These are phyloP conservation scores for Limnothrissa miodon DNA, from an alignment of 2,113 vertebrate species.

Conservation along the genomic window DNA sequence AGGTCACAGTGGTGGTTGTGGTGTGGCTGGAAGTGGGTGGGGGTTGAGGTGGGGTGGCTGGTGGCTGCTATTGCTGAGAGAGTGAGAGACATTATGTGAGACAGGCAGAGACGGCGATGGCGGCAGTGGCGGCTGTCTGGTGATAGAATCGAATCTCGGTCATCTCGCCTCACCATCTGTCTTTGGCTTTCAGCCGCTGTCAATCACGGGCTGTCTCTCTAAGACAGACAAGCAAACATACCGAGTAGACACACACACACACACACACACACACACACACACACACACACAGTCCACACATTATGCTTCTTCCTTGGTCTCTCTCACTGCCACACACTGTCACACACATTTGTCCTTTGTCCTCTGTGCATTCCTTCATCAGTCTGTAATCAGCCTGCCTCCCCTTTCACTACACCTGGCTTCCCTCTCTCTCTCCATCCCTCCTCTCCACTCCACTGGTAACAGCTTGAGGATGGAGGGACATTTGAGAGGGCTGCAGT, in stretches of 20 bases:
- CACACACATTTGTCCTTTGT: background rate
- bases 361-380: background rate
- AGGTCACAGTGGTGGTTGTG: background rate
- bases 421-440: background rate
- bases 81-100: background rate
- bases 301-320: background rate
- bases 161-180: background rate
- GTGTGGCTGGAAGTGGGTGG: background rate
- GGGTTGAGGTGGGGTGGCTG: background rate
- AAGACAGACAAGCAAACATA: background rate
- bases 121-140: background rate
- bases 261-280: background rate
- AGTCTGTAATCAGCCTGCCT: slow-evolving; percentile 1
- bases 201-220: background rate
- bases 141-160: background rate
- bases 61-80: background rate
- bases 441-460: background rate
- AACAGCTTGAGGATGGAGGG: background rate
- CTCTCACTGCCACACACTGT: background rate
- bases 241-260: background rate
- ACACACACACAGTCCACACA: background rate
- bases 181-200: background rate
- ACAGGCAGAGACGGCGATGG: slow-evolving; percentile 30
- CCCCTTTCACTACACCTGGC: background rate
- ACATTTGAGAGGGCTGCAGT: background rate